Base-by-base conservation (phyloP, 1,140 invertebrate species). In the Drosophila suzukii region DNA sequence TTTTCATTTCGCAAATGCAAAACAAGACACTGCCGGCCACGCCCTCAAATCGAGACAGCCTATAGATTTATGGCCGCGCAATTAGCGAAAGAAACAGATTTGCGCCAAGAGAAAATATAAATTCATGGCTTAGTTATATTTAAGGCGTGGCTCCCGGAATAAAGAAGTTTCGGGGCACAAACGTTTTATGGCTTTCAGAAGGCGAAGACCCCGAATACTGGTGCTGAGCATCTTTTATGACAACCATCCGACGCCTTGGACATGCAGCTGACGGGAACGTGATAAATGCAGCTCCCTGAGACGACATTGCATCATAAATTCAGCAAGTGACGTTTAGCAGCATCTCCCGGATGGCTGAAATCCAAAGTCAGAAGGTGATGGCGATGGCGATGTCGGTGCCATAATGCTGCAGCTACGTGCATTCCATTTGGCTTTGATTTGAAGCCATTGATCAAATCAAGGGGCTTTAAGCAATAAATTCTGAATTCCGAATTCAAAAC, bases 1-100 rank as follows among this genome's bases (percentile, higher is more conserved):
- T 83, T 83, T 86, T 86, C 86, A 90, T 86, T 90, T 83, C 67
- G 75, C 63, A 86, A 86, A 88, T 86, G 83, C 84, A 89, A 88
- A 86, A 86, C 83, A 86, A 86, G 83, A 88, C 62, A 54, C 59
- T 72, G 36, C 20, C 24, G 62, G 72, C 79, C 78, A 82, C 83
- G 78, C 83, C 83, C 76, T 49, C 72, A 30, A 24, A 54, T 66
- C 56, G 72, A 58, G 62, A 79, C 51, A 78, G 83, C 83, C 83
- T 66, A 83, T 76, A 56, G 81, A 89, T 86, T 76, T 83, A 13
- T 49, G 63, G 61, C 57, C 50, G 10, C 13, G 71, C 72, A 86
- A 86, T 86, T 86, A 86, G 83, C 65, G 66, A 71, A 70, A 62
- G 67, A 79, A 77, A 68, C 57, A 51, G 78, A 63, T 62, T 36